phyloP scores from a whole-genome alignment of 2,113 vertebrate species.

The Phaethornis superciliosus region DNA sequence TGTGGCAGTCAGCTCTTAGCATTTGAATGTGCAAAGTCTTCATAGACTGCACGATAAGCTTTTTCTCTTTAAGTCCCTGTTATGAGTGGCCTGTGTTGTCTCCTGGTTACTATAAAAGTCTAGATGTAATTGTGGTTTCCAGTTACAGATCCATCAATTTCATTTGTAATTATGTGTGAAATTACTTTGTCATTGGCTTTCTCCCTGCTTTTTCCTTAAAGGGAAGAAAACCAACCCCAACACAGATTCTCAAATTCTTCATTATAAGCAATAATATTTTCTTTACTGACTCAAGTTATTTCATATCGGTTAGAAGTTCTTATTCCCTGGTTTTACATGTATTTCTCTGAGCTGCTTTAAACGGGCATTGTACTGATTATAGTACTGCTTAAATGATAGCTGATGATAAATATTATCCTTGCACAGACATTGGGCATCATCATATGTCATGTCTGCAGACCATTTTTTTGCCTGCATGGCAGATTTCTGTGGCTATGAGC shows the following conservation, averaged over 20 bases:
- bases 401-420: constrained; percentile 76
- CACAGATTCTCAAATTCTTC: not conserved
- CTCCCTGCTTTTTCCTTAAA: not conserved
- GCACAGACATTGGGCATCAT: constrained; percentile 56
- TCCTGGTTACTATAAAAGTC: constrained; percentile 55
- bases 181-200: constrained; percentile 40
- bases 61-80: not conserved
- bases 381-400: constrained; percentile 62
- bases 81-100: constrained; percentile 12
- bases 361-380: constrained; percentile 36
- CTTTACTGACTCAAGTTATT: not conserved
- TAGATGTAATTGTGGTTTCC: constrained; percentile 35
- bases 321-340: constrained; percentile 1
- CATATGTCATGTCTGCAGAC: constrained; percentile 63
- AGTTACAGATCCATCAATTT: constrained; percentile 45
- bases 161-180: constrained; percentile 56
- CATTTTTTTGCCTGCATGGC: constrained; percentile 73
- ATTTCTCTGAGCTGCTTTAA: constrained; percentile 33
- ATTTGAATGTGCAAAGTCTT: not conserved
- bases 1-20: not conserved
- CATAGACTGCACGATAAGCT: not conserved
- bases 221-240: rapidly evolving
- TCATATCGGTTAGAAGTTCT: not conserved
- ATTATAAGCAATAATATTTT: not conserved
- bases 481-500: constrained; percentile 77